phyloP scores from a whole-genome alignment of 2,888 invertebrate species.

The Hymenopus coronatus region DNA sequence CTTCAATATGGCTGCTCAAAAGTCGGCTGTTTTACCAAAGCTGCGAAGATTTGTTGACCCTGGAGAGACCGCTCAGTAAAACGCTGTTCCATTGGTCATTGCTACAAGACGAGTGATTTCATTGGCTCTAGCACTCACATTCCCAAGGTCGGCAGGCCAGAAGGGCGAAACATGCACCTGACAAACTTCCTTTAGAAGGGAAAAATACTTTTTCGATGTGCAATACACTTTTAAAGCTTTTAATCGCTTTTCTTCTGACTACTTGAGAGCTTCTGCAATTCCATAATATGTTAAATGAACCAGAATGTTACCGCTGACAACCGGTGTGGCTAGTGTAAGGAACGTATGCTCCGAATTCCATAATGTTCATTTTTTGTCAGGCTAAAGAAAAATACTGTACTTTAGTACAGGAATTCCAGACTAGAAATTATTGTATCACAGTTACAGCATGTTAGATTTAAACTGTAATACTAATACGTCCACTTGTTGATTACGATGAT shows the following conservation, averaged over 20 bases:
- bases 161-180: slow-evolving; percentile 50
- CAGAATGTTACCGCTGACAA: background rate
- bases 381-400: background rate
- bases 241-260: background rate
- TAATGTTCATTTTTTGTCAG: background rate
- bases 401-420: background rate
- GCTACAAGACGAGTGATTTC: slow-evolving; percentile 42
- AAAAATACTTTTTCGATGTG: background rate
- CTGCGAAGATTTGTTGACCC: slow-evolving; percentile 50
- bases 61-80: slow-evolving; percentile 43
- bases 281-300: background rate
- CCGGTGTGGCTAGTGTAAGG: background rate
- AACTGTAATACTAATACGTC: background rate
- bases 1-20: slow-evolving; percentile 52
- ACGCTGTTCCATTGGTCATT: slow-evolving; percentile 45
- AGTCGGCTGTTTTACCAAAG: slow-evolving; percentile 50
- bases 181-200: slow-evolving; percentile 38
- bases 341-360: background rate
- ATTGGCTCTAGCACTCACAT: slow-evolving; percentile 43
- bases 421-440: background rate
- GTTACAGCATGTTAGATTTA: background rate
- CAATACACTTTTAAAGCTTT: background rate
- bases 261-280: background rate
- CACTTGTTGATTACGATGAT: background rate
- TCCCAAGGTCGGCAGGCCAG: slow-evolving; percentile 51